These are phyloP conservation scores for Falco novaeseelandiae DNA, from an alignment of 2,797 vertebrate genomes.

Conservation along the genomic window DNA sequence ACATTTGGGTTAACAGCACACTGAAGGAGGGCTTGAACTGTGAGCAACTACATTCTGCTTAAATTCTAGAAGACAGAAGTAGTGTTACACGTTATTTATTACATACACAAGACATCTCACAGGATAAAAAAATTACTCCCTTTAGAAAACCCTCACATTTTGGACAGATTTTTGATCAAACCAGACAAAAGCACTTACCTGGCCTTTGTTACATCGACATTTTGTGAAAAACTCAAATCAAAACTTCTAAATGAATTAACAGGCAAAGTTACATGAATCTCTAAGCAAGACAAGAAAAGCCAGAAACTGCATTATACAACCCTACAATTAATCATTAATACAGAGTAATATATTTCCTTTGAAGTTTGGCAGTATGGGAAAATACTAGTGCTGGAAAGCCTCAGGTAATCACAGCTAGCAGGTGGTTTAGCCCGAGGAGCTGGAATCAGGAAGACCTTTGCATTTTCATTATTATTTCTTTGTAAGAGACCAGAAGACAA, in stretches of 20 bases:
- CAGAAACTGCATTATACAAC: not conserved
- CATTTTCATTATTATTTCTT: conserved; percentile 11
- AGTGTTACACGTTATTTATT: not conserved
- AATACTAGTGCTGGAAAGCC: not conserved
- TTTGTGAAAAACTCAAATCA: not conserved
- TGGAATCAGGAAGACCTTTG: conserved; percentile 20
- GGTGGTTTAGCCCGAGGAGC: conserved; percentile 30
- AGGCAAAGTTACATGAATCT: not conserved
- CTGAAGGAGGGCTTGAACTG: not conserved
- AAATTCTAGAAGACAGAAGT: not conserved
- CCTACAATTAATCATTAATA: conserved; percentile 11
- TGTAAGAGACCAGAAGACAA: conserved; percentile 25
- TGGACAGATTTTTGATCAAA: not conserved
- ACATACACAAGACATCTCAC: not conserved
- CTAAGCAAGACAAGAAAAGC: not conserved
- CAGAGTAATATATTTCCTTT: conserved; percentile 9
- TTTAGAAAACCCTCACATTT: not conserved
- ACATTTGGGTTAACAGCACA: not conserved
- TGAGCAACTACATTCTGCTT: not conserved
- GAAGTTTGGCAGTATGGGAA: conserved; percentile 6
- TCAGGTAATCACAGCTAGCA: not conserved
- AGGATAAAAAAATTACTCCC: not conserved
- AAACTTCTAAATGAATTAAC: not conserved
- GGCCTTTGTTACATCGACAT: not conserved
- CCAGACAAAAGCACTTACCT: not conserved